Conservation (phyloP, 2,888 invertebrate genomes). For the Pyrochroa serraticornis region DNA sequence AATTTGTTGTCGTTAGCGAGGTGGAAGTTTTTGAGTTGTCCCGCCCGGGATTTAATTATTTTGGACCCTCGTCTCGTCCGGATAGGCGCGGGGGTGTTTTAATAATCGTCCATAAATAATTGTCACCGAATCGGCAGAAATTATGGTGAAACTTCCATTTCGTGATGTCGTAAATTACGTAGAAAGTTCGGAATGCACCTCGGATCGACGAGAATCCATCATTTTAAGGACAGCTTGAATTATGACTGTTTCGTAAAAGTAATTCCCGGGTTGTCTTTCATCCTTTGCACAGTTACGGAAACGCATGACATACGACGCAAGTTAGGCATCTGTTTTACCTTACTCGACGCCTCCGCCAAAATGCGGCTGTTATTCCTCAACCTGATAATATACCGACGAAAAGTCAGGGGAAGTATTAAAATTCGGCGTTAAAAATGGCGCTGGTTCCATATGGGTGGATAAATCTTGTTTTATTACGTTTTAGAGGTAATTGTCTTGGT, state of each 20-base stretch:
- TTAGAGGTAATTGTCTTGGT: no score
- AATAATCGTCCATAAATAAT: conserved; percentile 6
- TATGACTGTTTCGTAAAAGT: conserved; percentile 23
- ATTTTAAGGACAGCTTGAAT: conserved; percentile 15
- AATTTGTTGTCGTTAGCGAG: no score
- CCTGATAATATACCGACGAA: no score
- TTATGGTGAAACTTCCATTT: conserved; percentile 7
- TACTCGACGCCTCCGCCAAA: neutral
- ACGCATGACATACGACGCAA: conserved; percentile 10
- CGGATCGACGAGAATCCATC: conserved; percentile 26
- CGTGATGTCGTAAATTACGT: conserved; percentile 9
- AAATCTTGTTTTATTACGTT: no score
- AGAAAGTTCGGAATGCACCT: no score
- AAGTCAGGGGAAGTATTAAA: no score
- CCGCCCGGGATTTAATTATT: neutral
- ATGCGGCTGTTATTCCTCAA: no score
- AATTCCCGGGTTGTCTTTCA: conserved; percentile 12
- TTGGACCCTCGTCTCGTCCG: neutral
- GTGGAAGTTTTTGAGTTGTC: no score
- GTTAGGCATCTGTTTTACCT: conserved; percentile 21
- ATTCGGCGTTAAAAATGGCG: no score
- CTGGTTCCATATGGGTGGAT: no score
- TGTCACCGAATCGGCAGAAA: conserved; percentile 7
- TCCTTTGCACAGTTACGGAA: conserved; percentile 17
- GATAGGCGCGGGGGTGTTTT: no score